Conservation (phyloP, 92 coral and sea anemone genomes). For the Plumapathes pennacea region DNA sequence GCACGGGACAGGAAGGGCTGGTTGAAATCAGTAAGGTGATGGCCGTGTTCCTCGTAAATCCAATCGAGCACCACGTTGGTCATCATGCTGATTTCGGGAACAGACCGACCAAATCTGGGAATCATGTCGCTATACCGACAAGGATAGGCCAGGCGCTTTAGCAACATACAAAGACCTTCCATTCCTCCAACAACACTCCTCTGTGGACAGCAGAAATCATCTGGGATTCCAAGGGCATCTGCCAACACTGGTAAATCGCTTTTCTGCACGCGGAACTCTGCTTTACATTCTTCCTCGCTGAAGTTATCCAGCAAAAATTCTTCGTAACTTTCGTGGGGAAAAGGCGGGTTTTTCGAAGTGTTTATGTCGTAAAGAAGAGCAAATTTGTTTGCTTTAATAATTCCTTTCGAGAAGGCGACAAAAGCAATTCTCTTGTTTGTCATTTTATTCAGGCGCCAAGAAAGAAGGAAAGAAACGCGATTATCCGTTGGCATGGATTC, state of each 20-base stretch:
- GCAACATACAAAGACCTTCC: conserved; percentile 24
- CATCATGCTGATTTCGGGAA: conserved; percentile 29
- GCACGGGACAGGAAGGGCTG: conserved; percentile 26
- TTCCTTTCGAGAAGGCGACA: too few relatives aligned
- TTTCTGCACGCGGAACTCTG: conserved; percentile 32
- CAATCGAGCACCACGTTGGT: conserved; percentile 14
- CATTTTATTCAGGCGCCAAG: too few relatives aligned
- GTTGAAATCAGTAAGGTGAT: conserved; percentile 24
- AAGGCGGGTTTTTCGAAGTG: conserved; percentile 8
- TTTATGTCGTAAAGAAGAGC: conserved; percentile 26
- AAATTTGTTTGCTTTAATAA: conserved; percentile 12
- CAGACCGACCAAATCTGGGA: conserved; percentile 10
- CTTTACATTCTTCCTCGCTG: conserved; percentile 15
- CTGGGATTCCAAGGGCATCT: conserved; percentile 23
- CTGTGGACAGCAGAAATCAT: conserved; percentile 12
- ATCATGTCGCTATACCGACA: conserved; percentile 33
- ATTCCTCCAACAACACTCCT: conserved; percentile 7
- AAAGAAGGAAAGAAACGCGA: too few relatives aligned
- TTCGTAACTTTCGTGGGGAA: conserved; percentile 18
- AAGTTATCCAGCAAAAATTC: conserved; percentile 16
- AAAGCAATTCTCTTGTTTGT: too few relatives aligned
- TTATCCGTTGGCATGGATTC: too few relatives aligned
- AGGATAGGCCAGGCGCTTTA: conserved; percentile 29
- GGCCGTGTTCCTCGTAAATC: conserved; percentile 29
- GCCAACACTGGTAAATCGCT: conserved; percentile 14